These are phyloP conservation scores for Homarus americanus DNA, from an alignment of 1,140 invertebrate genomes.

Conservation along the genomic window DNA sequence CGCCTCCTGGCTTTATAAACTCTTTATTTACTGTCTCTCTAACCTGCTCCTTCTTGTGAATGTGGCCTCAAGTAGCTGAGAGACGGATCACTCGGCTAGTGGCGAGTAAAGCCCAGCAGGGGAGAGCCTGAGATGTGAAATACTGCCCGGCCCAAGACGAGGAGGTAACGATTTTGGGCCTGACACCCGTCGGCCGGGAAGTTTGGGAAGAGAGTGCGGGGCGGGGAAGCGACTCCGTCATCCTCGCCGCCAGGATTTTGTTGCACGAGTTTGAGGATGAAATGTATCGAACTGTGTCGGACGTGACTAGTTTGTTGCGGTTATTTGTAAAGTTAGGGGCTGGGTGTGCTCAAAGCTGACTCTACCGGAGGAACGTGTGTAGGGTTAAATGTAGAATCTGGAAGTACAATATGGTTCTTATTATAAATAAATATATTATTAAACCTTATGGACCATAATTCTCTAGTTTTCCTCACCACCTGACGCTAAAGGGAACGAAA, in stretches of 20 bases:
- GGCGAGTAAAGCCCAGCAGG: too few relatives aligned
- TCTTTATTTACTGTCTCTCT: conserved; percentile 45
- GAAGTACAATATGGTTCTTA: too few relatives aligned
- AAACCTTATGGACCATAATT: too few relatives aligned
- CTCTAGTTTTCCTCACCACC: too few relatives aligned
- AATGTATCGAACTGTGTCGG: neutral
- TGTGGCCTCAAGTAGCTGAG: neutral
- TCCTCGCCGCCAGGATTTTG: conserved; percentile 13
- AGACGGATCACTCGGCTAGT: neutral
- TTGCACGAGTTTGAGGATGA: neutral
- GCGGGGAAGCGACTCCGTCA: neutral
- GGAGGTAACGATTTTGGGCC: conserved; percentile 44
- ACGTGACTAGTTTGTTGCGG: conserved; percentile 21
- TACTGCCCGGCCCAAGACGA: neutral
- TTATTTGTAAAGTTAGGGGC: neutral
- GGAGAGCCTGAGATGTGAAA: neutral
- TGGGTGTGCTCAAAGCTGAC: too few relatives aligned
- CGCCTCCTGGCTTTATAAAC: conserved; percentile 24
- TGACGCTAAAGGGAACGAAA: too few relatives aligned
- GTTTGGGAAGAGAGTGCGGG: conserved; percentile 6
- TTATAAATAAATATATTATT: too few relatives aligned
- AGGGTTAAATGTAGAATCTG: too few relatives aligned
- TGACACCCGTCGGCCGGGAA: conserved; percentile 25
- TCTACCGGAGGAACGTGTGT: too few relatives aligned
- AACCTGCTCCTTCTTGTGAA: neutral